Base-by-base conservation (phyloP, 2,888 invertebrate genomes). In the Torymus texanus region DNA sequence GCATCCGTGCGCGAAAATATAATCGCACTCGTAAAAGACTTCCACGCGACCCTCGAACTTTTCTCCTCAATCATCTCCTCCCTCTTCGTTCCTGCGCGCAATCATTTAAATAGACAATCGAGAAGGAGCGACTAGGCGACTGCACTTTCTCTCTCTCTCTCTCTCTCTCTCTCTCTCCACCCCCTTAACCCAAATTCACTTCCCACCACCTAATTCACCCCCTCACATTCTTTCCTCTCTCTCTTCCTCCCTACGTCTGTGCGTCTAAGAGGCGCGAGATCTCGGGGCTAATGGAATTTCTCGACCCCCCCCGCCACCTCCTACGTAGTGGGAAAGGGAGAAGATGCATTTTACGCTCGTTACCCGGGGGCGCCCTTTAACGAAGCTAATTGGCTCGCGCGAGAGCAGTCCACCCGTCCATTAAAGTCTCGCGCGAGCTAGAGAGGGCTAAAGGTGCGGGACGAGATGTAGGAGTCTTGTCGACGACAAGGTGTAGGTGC, bases 361-460 rank as follows among this genome's bases (percentile, higher is more conserved):
- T 78, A 78, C 71, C 13, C 71, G 13, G 56, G 58, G 29, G n/a
- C 63, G 13, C 53, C 51, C 77, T 77, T 77, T 78, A 78, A 78
- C 77, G 77, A 78, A 72, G 72, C 77, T 78, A 78, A 78, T 78
- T 78, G 77, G 71, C 71, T 66, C 72, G 58, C 72, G 58, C 72
- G 5, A 29, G 29, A 29, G 29, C 29, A 29, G 29, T 29, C 29
- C 29, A 29, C 29, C 62, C 77, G 51, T 72, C 72, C 66, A 65
- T 78, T 72, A 71, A 78, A 72, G 66, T 66, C 72, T 50, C 66
- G 29, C 66, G 14, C 61, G 62, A 14, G 24, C 10, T 24, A 62
- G 29, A 13, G 21, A 51, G 63, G 29, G 29, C 29, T 29, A 29
- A 29, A 5, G 29, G 29, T 5, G 29, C 29, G 29, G 5, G 29